Conservation (phyloP, 2,797 vertebrate species). For the Thunnus albacares region DNA sequence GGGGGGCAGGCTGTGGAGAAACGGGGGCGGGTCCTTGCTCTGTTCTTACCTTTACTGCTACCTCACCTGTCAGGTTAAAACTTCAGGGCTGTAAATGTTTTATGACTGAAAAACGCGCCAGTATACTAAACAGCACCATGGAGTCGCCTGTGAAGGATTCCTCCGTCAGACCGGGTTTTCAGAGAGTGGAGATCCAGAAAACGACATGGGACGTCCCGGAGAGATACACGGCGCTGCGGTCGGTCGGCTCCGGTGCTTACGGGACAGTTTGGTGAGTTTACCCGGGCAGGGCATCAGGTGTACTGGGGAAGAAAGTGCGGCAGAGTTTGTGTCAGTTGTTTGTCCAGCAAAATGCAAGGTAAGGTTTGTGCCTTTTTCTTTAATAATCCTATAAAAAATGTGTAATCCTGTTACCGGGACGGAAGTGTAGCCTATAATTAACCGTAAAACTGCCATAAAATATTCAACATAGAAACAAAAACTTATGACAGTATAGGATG, state of each 20-base stretch:
- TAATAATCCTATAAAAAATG: not conserved
- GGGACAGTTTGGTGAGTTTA: conserved; percentile 89
- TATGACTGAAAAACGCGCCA: no score
- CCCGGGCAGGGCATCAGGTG: not conserved
- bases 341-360: not conserved
- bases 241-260: conserved; percentile 88
- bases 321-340: not conserved
- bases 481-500: not conserved
- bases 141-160: conserved; percentile 63
- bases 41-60: conserved; percentile 4
- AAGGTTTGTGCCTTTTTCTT: not conserved
- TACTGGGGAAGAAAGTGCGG: not conserved
- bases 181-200: conserved; percentile 85
- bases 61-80: conserved; percentile 67
- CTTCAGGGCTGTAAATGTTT: not conserved
- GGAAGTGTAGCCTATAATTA: not conserved
- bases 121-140: conserved; percentile 43
- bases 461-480: not conserved
- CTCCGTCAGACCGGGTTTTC: conserved; percentile 80
- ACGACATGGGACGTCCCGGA: conserved; percentile 88
- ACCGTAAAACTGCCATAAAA: not conserved
- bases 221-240: conserved; percentile 80
- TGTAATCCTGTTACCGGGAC: not conserved
- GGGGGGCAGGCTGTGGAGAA: not conserved
- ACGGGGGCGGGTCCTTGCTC: conserved; percentile 60